Base-by-base conservation (phyloP, 2,888 invertebrate genomes). In the Eretmocerus hayati region DNA sequence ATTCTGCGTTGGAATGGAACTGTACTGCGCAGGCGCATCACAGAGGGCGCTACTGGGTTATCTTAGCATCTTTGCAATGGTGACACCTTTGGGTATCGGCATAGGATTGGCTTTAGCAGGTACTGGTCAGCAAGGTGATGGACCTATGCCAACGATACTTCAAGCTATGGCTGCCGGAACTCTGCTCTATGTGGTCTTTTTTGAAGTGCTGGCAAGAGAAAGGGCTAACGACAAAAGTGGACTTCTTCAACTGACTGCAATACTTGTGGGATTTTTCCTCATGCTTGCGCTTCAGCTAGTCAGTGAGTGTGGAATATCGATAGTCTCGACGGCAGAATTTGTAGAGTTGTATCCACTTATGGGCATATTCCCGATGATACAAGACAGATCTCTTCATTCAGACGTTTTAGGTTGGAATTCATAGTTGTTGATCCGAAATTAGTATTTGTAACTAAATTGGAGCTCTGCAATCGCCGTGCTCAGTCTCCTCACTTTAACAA, bases 121-220 rank as follows among this genome's bases (percentile, higher is more conserved):
- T 61, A 62, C 68, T 23, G 65, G 66, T 23, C 68, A 65, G 46
- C 67, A 70, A 56, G 74, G 74, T 54, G 74, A 73, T 38, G 72
- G 72, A 3, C 69, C 77, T 0, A 72, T 75, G 0, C 76, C 77
- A 5, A 75, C 78, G 4, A 74, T 79, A 18, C 71, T 81, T 2
- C 84, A 87, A 67, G 85, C 85, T 5, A 77, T 87, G 74, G 87
- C 87, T 0, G 83, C 84, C 42, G 88, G 88, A 5, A 88, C 88
- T 0, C 77, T 88, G 42, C 72, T 88, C 13, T 88, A 87, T 72
- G 85, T 89, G 13, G 86, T 87, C 2, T 86, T 87, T 72, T 87
- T 88, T 71, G 88, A 88, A 71, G 82, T 88, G n/a, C 74, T 88
- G 15, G 83, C 85, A 5, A 76, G 85, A 52, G 87, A 87, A 60